Base-by-base conservation (phyloP, 2,113 vertebrate species). In the Oceanodroma tethys region DNA sequence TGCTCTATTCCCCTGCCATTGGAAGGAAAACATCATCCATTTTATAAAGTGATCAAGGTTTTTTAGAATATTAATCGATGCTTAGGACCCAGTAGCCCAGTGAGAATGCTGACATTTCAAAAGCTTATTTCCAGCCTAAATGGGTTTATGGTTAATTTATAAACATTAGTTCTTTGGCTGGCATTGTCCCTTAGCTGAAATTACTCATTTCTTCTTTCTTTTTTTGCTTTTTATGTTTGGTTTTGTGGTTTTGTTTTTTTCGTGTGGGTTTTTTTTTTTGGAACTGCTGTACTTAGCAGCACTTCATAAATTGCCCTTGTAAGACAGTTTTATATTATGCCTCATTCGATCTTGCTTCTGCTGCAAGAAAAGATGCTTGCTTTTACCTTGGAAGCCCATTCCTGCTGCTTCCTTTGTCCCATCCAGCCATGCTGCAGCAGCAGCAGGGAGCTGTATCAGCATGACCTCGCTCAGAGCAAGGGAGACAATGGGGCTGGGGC, bases 391-490 rank as follows among this genome's bases (percentile, higher is more conserved):
- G 30, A 42, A 66, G 58, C 25, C 5, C 0, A 0, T 21, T 55
- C 16, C 58, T 73, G 81, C 45, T 79, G 25, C 38, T 81, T 23
- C 45, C 45, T 72, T 67, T 45, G 56, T 21, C 58, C 27, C 36
- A 0, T 6, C 15, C 16, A 15, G 52, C 15, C 3, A 0, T 16
- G 72, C 38, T 5, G 7, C 45, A 60, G 66, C 32, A 68, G 48
- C 48, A 19, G 26, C n/a, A 11, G 17, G 0, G 4, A 87, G 29
- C 72, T 83, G 14, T 7, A 16, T 9, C 7, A 0, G 38, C 42
- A 1, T 32, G 8, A 18, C n/a, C 6, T 71, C 0, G 0, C 22
- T 32, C 14, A 13, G 3, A 0, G 0, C 22, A 3, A 80, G 3
- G 38, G 68, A 18, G 9, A 2, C 3, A 13, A 30, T 36, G 55